Evolutionary conservation across 2,797 vertebrate species (phyloP).

Genomic region (Pteropus rufus): DNA sequence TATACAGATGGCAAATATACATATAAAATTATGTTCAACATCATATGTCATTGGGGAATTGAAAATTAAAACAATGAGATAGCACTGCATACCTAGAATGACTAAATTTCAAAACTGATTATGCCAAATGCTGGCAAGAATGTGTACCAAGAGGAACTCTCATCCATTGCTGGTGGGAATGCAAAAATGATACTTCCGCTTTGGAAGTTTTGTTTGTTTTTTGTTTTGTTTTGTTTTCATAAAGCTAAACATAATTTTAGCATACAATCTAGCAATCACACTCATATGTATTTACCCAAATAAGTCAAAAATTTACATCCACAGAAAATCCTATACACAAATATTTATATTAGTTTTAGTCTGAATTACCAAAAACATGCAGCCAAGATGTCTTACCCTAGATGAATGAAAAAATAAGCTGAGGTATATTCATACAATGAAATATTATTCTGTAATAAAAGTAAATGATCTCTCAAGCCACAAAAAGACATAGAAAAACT

Average conservation of each 20-base stretch:
- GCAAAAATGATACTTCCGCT: background rate
- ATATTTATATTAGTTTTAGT: background rate
- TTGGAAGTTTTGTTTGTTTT: background rate
- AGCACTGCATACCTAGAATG: background rate
- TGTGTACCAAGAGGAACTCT: background rate
- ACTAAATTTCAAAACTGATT: background rate
- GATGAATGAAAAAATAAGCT: background rate
- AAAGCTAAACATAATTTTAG: background rate
- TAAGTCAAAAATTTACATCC: background rate
- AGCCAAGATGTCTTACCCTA: background rate
- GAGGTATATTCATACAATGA: background rate
- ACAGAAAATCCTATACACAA: background rate
- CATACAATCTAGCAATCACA: background rate
- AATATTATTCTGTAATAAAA: background rate
- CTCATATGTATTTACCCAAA: background rate
- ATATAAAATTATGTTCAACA: background rate
- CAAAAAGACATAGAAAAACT: background rate
- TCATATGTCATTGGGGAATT: background rate
- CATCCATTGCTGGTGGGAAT: background rate
- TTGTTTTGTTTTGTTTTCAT: background rate
- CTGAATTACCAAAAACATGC: background rate
- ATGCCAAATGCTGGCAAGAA: background rate
- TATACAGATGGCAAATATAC: background rate
- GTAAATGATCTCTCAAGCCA: background rate
- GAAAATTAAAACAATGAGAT: background rate